A percentile compares a stretch with the other conserved stretches of the same genome.
Conservation (phyloP, 2,797 vertebrate genomes). For the Dicrostonyx torquatus region DNA sequence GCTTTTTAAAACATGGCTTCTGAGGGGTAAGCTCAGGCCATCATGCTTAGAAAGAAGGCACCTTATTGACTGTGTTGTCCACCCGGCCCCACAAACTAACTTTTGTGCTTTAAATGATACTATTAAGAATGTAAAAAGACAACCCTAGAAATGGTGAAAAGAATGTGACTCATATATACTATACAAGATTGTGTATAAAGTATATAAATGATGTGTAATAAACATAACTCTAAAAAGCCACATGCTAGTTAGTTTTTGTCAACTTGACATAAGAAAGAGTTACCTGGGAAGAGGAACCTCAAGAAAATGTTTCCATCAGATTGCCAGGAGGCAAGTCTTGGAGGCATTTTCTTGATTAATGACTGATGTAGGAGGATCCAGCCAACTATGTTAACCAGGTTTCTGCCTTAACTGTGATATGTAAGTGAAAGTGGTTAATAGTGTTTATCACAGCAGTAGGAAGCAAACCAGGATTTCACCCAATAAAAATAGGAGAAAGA, state of each 20-base stretch:
- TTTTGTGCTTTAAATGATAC: constrained; percentile 10
- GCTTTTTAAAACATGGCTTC: not conserved
- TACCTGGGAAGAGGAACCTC: not conserved
- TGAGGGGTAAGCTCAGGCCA: not conserved
- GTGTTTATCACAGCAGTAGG: not conserved
- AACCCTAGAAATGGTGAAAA: not conserved
- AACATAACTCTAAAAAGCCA: not conserved
- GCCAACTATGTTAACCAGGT: not conserved
- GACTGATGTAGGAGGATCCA: not conserved
- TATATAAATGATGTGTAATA: not conserved
- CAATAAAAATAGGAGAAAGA: constrained; percentile 3
- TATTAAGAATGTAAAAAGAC: not conserved
- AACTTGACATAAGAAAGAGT: not conserved
- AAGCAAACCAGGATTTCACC: not conserved
- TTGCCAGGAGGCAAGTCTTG: not conserved
- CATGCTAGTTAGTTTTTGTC: not conserved
- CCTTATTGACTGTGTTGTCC: not conserved
- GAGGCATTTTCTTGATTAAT: not conserved
- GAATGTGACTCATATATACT: not conserved
- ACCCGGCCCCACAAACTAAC: not conserved
- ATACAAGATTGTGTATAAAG: not conserved
- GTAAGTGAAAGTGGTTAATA: not conserved
- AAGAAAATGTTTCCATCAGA: not conserved
- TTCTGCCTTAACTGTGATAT: not conserved
- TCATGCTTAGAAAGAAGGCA: not conserved